phyloP scores from a whole-genome alignment of 2,113 vertebrate genomes.

The Harpagus bidentatus region DNA sequence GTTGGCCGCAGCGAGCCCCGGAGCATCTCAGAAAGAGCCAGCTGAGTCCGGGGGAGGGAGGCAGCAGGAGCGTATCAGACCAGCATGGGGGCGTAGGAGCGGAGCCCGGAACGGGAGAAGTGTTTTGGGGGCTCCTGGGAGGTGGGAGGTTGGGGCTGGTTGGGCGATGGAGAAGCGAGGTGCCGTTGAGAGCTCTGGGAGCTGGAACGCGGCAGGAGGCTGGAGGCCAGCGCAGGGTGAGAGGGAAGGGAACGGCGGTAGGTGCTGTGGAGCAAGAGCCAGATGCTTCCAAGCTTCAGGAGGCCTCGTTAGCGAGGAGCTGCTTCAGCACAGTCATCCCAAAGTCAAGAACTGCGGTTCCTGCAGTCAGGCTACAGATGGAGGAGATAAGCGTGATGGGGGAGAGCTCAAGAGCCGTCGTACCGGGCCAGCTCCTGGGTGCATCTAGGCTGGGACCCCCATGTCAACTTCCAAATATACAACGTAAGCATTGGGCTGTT shows the following conservation, averaged over 20 bases:
- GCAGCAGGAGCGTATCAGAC: not conserved
- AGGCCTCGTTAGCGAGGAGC: not conserved
- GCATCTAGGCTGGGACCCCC: not conserved
- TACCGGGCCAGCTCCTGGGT: not conserved
- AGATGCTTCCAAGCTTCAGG: not conserved
- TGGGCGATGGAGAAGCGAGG: not conserved
- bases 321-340: fast-evolving
- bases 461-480: not conserved
- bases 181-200: not conserved
- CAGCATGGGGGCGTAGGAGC: fast-evolving
- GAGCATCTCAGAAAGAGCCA: not conserved
- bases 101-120: not conserved
- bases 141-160: not conserved
- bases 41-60: not conserved
- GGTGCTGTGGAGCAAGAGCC: not conserved
- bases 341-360: not conserved
- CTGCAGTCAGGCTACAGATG: not conserved
- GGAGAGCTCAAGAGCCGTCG: not conserved
- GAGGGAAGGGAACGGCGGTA: not conserved
- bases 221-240: not conserved
- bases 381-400: not conserved
- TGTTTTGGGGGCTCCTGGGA: not conserved
- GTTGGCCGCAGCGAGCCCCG: fast-evolving
- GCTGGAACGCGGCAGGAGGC: not conserved
- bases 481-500: fast-evolving